Percentiles rank a stretch among this genome's conserved stretches.
phyloP scores from a whole-genome alignment of 2,797 vertebrate species.

The Darevskia nairensis region DNA sequence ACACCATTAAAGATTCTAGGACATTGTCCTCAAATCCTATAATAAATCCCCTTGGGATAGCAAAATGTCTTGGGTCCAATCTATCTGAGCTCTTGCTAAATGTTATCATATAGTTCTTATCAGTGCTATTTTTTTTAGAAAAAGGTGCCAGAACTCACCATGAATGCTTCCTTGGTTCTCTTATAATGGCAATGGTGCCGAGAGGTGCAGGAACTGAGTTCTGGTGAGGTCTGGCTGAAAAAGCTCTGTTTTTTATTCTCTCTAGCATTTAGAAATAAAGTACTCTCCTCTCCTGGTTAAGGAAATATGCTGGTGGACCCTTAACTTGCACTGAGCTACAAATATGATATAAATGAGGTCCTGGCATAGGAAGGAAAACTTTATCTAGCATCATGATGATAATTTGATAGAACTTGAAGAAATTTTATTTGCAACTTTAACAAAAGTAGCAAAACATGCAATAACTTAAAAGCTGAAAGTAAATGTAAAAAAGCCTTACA shows the following conservation, averaged over 20 bases:
- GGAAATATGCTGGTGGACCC: not conserved
- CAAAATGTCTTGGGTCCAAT: not conserved
- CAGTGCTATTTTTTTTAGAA: no score
- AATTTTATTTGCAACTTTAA: not conserved
- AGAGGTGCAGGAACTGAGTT: no score
- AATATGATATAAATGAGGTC: slow-evolving; percentile 17
- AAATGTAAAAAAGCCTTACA: slow-evolving; percentile 62
- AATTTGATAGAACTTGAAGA: slow-evolving; percentile 43
- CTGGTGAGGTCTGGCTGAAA: no score
- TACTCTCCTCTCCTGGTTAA: not conserved
- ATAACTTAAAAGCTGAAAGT: slow-evolving; percentile 24
- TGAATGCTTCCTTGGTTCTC: no score
- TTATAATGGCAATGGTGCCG: no score
- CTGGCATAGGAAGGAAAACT: not conserved
- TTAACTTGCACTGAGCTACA: not conserved
- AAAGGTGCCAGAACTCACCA: no score
- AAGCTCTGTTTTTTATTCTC: not conserved
- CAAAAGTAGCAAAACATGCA: slow-evolving; percentile 35
- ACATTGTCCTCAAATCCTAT: not conserved
- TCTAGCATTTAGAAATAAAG: not conserved
- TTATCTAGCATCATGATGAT: slow-evolving; percentile 26
- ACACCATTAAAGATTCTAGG: not conserved
- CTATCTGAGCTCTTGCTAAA: not conserved
- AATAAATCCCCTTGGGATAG: not conserved
- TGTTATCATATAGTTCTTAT: no score